Conservation (phyloP, 1,140 invertebrate species). For the Dendroctonus valens region DNA sequence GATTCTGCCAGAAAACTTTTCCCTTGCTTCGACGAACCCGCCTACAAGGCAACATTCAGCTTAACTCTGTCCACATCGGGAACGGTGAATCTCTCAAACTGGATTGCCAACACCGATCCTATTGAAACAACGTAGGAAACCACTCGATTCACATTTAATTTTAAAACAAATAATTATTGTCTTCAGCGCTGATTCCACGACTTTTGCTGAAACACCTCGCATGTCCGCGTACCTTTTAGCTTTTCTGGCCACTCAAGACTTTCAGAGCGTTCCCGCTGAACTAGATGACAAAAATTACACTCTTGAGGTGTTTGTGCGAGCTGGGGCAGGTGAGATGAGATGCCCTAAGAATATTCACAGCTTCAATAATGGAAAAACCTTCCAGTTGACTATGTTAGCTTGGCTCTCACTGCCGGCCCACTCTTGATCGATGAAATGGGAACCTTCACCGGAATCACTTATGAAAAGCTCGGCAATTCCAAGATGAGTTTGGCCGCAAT, state of each 20-base stretch:
- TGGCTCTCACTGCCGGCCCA: no score
- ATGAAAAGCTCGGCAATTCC: conserved; percentile 35
- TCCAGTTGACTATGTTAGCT: no score
- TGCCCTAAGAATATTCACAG: no score
- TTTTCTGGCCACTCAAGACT: conserved; percentile 21
- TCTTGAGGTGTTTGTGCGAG: no score
- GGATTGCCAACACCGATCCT: conserved; percentile 3
- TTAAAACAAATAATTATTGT: no score
- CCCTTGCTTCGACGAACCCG: conserved; percentile 88
- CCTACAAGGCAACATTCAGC: conserved; percentile 66
- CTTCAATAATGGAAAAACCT: no score
- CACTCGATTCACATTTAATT: no score
- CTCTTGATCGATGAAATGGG: conserved; percentile 52
- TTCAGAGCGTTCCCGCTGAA: no score
- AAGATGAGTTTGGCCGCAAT: conserved; percentile 65
- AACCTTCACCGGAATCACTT: conserved; percentile 52
- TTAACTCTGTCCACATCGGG: conserved; percentile 26
- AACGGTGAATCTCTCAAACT: no score
- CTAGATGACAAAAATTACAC: no score
- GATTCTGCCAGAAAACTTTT: conserved; percentile 76
- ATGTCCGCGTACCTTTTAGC: conserved; percentile 32
- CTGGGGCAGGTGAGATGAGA: no score
- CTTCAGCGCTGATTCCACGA: background rate
- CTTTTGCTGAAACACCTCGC: conserved; percentile 6
- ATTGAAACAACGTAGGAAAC: background rate